These are phyloP conservation scores for Thymelicus acteon DNA, from an alignment of 2,888 invertebrate genomes.

Conservation along the genomic window DNA sequence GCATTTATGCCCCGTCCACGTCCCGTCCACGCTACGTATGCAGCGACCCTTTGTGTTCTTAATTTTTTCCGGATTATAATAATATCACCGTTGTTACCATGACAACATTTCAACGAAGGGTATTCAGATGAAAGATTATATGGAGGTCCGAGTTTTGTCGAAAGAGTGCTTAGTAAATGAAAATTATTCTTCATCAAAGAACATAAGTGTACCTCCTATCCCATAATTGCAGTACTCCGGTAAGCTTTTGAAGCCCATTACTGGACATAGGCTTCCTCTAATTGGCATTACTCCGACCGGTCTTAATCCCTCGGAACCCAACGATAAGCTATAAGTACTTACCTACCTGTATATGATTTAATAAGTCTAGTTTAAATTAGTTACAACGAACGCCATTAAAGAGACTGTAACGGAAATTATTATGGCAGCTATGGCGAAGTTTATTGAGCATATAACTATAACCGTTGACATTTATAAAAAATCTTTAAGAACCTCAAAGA, in stretches of 20 bases:
- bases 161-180: too few relatives aligned
- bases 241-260: conserved; percentile 1
- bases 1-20: too few relatives aligned
- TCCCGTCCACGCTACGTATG: too few relatives aligned
- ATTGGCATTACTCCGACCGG: conserved; percentile 8
- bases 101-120: too few relatives aligned
- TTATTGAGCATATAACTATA: conserved; percentile 13
- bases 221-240: background rate
- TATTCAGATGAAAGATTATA: too few relatives aligned
- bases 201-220: background rate
- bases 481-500: conserved; percentile 20
- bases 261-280: conserved; percentile 1
- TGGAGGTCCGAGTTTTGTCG: too few relatives aligned
- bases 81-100: too few relatives aligned
- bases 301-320: background rate
- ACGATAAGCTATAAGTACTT: background rate
- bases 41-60: too few relatives aligned
- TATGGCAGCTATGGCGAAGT: background rate
- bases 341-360: background rate
- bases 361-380: background rate
- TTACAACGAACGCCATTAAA: background rate
- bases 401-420: background rate
- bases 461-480: conserved; percentile 23
- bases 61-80: too few relatives aligned
- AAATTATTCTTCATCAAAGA: background rate